These are phyloP conservation scores for Mastomys coucha DNA, from an alignment of 2,113 vertebrate species.

Conservation along the genomic window DNA sequence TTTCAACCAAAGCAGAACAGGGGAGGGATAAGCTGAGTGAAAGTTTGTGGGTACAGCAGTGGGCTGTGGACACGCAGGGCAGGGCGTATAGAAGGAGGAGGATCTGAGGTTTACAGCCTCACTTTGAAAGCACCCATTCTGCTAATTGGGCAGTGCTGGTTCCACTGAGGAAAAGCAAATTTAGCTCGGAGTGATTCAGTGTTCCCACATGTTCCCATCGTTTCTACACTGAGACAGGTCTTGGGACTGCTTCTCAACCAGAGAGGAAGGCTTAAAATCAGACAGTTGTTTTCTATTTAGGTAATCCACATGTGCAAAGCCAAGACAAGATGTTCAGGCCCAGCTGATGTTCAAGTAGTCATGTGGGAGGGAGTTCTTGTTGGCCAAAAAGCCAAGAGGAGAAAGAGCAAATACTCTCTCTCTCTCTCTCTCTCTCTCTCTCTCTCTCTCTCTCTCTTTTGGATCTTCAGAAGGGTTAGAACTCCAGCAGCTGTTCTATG, in stretches of 20 bases:
- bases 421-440: too few species aligned
- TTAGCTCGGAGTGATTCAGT: neutral
- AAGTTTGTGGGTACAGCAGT: too few species aligned
- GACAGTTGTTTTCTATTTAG: conserved; percentile 63
- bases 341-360: conserved; percentile 54
- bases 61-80: too few species aligned
- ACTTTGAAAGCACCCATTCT: neutral
- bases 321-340: conserved; percentile 47
- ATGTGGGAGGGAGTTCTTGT: conserved; percentile 65
- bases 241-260: neutral
- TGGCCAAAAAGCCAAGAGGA: neutral
- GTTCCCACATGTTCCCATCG: neutral
- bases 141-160: accelerated
- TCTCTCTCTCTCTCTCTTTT: too few species aligned
- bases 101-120: neutral
- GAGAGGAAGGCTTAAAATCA: neutral
- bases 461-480: conserved; percentile 56
- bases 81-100: too few species aligned
- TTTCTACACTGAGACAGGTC: neutral
- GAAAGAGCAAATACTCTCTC: too few species aligned
- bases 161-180: neutral
- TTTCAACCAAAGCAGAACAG: accelerated
- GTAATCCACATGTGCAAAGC: conserved; percentile 18
- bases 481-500: conserved; percentile 71
- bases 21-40: too few species aligned